Base-by-base conservation (phyloP, 1,140 invertebrate species). In the Geopemphigus sp. region DNA sequence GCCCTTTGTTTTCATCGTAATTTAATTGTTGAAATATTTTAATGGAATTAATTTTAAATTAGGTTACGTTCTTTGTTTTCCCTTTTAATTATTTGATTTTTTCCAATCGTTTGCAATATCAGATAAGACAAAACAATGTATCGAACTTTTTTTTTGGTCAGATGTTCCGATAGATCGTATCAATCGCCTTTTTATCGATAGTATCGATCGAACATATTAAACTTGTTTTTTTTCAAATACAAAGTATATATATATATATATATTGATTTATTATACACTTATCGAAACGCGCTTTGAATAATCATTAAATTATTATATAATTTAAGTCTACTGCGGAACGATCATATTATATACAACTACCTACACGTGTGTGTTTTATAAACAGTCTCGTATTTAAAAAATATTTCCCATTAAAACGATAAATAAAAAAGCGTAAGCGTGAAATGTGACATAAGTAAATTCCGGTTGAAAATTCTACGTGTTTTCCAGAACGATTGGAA, bases 361-460 rank as follows among this genome's bases (percentile, higher is more conserved):
- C 32, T 39, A 39, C 32, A 39, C 32, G 32, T 22, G n/a, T 12
- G 32, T 5, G 32, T 66, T 22, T 22, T 5, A 1, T 66, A 39
- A 64, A 22, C 19, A 64, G 1, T 8, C 17, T 70, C 24, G 10
- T 50, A 70, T 50, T n/a, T 26, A 26, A 70, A 70, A 39, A 3
- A 26, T 50, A 70, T 70, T 50, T 70, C 19, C 17, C 17, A 12
- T 54, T n/a, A n/a, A 68, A n/a, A 72, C 47, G 68, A 54, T 54
- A 72, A 54, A 72, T 72, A 72, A 72, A 53, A 47, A 47, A 15
- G 53, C 19, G 54, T 26, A 68, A 68, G 66, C 66, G 45, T 68
- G 66, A 68, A 68, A 47, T 19, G 22, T 29, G 50, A 53, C 15
- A 54, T 72, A n/a, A 70, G 17, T 72, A 19, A n/a, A 54, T 72